A percentile compares a stretch with the other conserved stretches of the same genome.
Evolutionary conservation across 2,888 invertebrate genomes (phyloP).

Genomic region (Slavum lentiscoides): DNA sequence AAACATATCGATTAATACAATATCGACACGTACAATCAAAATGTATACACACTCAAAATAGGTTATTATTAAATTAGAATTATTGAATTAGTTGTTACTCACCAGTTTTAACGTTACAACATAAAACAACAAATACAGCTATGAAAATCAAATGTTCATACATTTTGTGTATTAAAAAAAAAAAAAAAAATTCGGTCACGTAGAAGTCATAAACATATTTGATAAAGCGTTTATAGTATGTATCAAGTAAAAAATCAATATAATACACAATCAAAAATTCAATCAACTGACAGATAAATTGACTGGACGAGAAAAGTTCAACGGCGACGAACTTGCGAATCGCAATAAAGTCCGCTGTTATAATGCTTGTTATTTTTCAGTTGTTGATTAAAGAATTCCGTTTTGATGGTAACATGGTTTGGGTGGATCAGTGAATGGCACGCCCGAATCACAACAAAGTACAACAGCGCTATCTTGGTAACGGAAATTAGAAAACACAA

Average conservation of each 20-base stretch:
- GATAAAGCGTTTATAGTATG: background rate
- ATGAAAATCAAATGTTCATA: background rate
- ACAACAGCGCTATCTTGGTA: slow-evolving; percentile 41
- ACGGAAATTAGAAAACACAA: background rate
- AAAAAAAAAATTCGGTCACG: background rate
- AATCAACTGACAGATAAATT: background rate
- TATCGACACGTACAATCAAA: too few relatives aligned
- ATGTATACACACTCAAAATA: too few relatives aligned
- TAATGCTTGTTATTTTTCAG: background rate
- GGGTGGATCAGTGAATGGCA: slow-evolving; percentile 26
- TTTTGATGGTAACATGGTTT: slow-evolving; percentile 39
- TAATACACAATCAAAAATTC: background rate
- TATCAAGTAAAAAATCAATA: background rate
- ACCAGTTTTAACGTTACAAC: slow-evolving; percentile 36
- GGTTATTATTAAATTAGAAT: too few relatives aligned
- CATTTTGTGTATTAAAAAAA: slow-evolving; percentile 16
- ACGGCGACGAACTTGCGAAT: background rate
- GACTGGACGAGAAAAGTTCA: background rate
- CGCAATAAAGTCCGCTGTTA: background rate
- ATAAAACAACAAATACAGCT: slow-evolving; percentile 7
- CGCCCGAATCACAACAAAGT: slow-evolving; percentile 26
- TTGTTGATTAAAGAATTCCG: slow-evolving; percentile 47
- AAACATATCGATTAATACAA: background rate
- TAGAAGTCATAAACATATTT: slow-evolving; percentile 14
- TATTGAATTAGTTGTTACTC: background rate